Evolutionary conservation across 2,888 invertebrate genomes (phyloP).

Genomic region (Platycheirus albimanus): DNA sequence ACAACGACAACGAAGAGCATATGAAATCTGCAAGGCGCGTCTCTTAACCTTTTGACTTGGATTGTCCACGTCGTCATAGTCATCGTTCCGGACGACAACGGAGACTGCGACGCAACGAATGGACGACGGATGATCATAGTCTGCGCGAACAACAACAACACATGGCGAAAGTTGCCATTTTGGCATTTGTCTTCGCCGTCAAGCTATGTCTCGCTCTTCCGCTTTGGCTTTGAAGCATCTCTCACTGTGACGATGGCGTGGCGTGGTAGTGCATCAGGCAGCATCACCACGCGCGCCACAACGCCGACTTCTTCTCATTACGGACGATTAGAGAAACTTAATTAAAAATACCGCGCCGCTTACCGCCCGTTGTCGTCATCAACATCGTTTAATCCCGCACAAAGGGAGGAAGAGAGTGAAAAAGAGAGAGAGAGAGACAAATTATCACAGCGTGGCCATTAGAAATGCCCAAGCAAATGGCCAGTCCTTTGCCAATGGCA

Average conservation of each 20-base stretch:
- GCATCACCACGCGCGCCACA: too few species aligned
- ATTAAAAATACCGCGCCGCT: conserved; percentile 56
- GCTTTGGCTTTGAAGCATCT: conserved; percentile 32
- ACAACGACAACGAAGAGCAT: conserved; percentile 37
- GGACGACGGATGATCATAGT: too few species aligned
- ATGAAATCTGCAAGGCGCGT: conserved; percentile 68
- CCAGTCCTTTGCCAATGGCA: conserved; percentile 65
- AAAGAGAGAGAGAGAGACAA: conserved; percentile 55
- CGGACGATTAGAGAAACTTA: conserved; percentile 73
- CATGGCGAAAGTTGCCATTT: conserved; percentile 70
- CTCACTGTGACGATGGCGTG: too few species aligned
- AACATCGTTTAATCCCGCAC: conserved; percentile 32
- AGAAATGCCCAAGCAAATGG: conserved; percentile 55
- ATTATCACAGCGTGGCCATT: conserved; percentile 63
- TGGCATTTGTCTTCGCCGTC: conserved; percentile 63
- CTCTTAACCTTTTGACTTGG: conserved; percentile 71
- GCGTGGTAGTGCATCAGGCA: conserved; percentile 25
- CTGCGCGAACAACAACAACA: conserved; percentile 25
- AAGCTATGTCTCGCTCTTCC: conserved; percentile 39
- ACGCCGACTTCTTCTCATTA: conserved; percentile 67
- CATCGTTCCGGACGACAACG: conserved; percentile 13
- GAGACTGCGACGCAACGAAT: too few species aligned
- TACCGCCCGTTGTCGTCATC: conserved; percentile 32
- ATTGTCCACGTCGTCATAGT: conserved; percentile 41
- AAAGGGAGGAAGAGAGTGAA: conserved; percentile 5